phyloP scores from a whole-genome alignment of 2,113 vertebrate species.

The Bos indicus region DNA sequence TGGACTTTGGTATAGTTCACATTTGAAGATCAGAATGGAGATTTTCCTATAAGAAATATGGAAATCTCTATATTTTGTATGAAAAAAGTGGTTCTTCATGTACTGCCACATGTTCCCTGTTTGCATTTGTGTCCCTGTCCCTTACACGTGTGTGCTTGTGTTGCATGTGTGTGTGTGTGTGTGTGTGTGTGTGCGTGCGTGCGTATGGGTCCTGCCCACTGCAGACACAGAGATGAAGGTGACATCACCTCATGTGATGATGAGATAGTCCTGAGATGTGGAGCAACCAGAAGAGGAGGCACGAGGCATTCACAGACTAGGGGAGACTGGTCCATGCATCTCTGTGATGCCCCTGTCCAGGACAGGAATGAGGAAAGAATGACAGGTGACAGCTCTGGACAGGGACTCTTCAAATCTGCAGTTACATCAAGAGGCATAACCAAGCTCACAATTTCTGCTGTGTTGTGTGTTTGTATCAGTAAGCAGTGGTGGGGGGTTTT shows the following conservation, averaged over 20 bases:
- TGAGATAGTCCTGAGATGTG: not conserved
- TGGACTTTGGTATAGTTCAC: not conserved
- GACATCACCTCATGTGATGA: too few relatives aligned
- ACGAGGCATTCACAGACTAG: not conserved
- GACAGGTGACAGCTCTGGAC: not conserved
- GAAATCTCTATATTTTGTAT: not conserved
- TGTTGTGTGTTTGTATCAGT: not conserved
- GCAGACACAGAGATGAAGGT: not conserved
- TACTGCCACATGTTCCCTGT: not conserved
- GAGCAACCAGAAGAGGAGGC: not conserved
- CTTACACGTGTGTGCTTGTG: not conserved
- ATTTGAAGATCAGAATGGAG: not conserved
- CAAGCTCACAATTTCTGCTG: not conserved
- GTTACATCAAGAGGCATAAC: not conserved
- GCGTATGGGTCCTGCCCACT: not conserved
- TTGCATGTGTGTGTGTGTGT: not conserved
- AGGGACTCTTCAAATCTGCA: not conserved
- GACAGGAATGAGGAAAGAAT: not conserved
- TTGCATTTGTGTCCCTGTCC: not conserved
- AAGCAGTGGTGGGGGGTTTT: fast-evolving
- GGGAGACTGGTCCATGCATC: not conserved
- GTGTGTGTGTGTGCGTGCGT: too few relatives aligned
- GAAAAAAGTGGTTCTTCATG: not conserved
- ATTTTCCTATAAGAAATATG: not conserved
- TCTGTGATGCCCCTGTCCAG: not conserved